Evolutionary conservation across 2,797 vertebrate species (phyloP).

Genomic region (Ctenochaetus hawaiiensis): DNA sequence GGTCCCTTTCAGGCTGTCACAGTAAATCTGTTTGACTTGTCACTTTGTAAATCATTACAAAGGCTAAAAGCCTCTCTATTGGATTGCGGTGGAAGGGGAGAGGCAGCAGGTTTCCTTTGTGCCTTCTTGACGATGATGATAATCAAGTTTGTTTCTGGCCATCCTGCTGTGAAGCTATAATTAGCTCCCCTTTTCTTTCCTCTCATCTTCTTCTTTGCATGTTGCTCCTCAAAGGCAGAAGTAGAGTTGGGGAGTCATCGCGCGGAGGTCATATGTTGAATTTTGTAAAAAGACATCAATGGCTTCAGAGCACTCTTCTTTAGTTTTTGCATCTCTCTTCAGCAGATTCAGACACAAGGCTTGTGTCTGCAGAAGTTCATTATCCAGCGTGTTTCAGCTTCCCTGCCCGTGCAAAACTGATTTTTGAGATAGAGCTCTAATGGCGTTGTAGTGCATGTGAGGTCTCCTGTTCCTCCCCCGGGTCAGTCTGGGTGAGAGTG

Average conservation of each 20-base stretch:
- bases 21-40: constrained; percentile 94
- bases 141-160: constrained; percentile 85
- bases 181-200: constrained; percentile 71
- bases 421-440: constrained; percentile 22
- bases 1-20: constrained; percentile 90
- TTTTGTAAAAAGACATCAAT: constrained; percentile 20
- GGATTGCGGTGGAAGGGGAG: constrained; percentile 84
- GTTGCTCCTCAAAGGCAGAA: constrained; percentile 67
- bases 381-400: constrained; percentile 8
- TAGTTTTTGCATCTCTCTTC: constrained; percentile 17
- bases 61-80: constrained; percentile 94
- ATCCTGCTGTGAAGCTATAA: constrained; percentile 82
- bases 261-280: constrained; percentile 49
- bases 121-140: constrained; percentile 81
- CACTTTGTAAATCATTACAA: constrained; percentile 95
- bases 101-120: constrained; percentile 82
- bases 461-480: constrained; percentile 31
- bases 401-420: neutral
- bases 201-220: constrained; percentile 55
- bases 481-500: constrained; percentile 66
- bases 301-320: constrained; percentile 12
- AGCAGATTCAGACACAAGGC: constrained; percentile 12
- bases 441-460: constrained; percentile 35
- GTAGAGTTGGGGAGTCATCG: constrained; percentile 31
- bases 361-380: constrained; percentile 20